Percentiles rank a stretch among this genome's conserved stretches.
Evolutionary conservation across 2,113 vertebrate species (phyloP).

Genomic region (Pachypanchax playfairii): DNA sequence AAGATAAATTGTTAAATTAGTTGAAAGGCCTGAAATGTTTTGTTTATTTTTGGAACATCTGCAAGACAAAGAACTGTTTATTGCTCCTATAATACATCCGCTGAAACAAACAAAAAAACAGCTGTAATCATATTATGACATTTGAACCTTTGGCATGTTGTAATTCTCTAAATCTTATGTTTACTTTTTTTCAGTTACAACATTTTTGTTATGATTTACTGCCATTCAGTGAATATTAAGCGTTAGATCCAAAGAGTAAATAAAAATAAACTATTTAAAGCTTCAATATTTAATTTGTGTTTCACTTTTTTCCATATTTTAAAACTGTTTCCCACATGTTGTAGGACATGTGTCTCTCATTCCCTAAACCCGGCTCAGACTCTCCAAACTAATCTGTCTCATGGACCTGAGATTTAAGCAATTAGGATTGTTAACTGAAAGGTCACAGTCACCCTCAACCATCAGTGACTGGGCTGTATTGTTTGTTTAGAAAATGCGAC

Average conservation of each 20-base stretch:
- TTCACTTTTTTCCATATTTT: too few species aligned
- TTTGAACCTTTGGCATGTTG: background rate
- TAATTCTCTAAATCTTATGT: background rate
- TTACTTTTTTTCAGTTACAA: background rate
- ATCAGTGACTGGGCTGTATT: constrained; percentile 12
- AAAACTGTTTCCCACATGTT: background rate
- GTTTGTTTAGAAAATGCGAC: constrained; percentile 18
- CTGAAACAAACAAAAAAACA: too few species aligned
- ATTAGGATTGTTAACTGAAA: constrained; percentile 22
- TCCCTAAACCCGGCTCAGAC: constrained; percentile 22
- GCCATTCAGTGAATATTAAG: too few species aligned
- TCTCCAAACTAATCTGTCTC: constrained; percentile 40
- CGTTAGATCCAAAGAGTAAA: too few species aligned
- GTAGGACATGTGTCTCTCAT: constrained; percentile 1
- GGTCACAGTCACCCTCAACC: background rate
- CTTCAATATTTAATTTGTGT: too few species aligned
- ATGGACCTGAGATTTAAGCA: constrained; percentile 32
- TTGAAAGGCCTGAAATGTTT: too few species aligned
- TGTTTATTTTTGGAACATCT: too few species aligned
- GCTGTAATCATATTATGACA: constrained; percentile 10
- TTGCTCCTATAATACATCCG: too few species aligned
- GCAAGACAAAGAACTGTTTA: too few species aligned
- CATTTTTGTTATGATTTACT: background rate
- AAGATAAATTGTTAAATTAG: background rate
- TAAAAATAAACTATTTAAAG: too few species aligned